Conservation (phyloP, 2,797 vertebrate genomes). For the Crenichthys baileyi region DNA sequence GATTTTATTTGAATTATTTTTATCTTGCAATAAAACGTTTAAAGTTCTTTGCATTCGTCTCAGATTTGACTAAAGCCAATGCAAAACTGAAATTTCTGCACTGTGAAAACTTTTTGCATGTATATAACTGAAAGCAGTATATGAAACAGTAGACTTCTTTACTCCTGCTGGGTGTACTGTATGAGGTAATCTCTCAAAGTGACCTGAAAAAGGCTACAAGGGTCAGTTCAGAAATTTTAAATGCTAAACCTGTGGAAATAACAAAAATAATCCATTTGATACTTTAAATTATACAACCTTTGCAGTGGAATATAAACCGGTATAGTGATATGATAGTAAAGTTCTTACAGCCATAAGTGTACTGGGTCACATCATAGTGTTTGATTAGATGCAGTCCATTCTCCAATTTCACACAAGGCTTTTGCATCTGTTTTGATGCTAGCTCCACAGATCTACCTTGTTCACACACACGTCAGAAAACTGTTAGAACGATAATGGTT, state of each 20-base stretch:
- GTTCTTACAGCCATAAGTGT: not conserved
- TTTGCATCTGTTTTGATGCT: not conserved
- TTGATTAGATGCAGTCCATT: not conserved
- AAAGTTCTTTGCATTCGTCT: not conserved
- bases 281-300: not conserved
- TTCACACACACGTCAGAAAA: not conserved
- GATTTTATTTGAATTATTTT: not conserved
- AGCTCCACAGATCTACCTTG: not conserved
- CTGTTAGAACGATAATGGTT: not conserved
- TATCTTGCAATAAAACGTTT: not conserved
- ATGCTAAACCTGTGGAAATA: not conserved
- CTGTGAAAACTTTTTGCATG: too few species aligned
- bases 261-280: not conserved
- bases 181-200: not conserved
- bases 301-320: not conserved
- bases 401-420: not conserved
- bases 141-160: not conserved
- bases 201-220: not conserved
- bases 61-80: not conserved
- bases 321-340: not conserved
- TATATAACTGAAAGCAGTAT: not conserved
- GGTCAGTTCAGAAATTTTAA: constrained; percentile 14
- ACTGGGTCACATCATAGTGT: not conserved
- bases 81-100: not conserved
- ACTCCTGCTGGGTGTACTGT: not conserved